Evolutionary conservation across 2,797 vertebrate genomes (phyloP).

Genomic region (Esox lucius): DNA sequence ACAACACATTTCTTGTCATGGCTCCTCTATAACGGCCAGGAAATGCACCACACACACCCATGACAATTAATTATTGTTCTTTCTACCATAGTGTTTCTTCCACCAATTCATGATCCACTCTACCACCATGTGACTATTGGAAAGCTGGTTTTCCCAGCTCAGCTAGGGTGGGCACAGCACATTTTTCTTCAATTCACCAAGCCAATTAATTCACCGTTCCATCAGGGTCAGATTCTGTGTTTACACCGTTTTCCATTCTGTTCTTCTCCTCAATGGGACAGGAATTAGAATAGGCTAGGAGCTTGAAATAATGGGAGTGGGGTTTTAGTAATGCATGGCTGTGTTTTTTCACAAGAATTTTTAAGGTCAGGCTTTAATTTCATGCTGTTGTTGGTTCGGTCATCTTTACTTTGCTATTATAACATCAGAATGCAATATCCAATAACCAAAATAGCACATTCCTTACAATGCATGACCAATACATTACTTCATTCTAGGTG

Average conservation of each 20-base stretch:
- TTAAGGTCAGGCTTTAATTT: conserved; percentile 2
- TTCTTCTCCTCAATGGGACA: conserved; percentile 34
- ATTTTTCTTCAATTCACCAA: conserved; percentile 20
- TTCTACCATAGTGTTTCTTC: conserved; percentile 43
- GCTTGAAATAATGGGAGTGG: background rate
- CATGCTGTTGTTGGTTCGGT: background rate
- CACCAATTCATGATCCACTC: conserved; percentile 14
- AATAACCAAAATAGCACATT: background rate
- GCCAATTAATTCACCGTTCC: conserved; percentile 39
- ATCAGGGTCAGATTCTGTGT: conserved; percentile 32
- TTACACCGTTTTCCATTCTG: conserved; percentile 27
- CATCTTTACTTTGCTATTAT: conserved; percentile 15
- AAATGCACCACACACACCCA: conserved; percentile 4
- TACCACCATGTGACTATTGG: conserved; percentile 33
- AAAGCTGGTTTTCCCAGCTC: conserved; percentile 41
- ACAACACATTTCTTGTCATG: background rate
- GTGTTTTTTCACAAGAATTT: background rate
- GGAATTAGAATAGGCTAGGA: conserved; percentile 33
- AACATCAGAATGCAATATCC: background rate
- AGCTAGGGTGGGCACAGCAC: conserved; percentile 43
- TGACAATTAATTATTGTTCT: conserved; percentile 36
- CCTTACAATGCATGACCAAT: background rate
- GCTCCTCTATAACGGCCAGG: conserved; percentile 8
- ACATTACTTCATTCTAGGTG: background rate
- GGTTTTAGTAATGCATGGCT: background rate